phyloP scores from a whole-genome alignment of 2,113 vertebrate species.

The Sinocyclocheilus rhinocerous region DNA sequence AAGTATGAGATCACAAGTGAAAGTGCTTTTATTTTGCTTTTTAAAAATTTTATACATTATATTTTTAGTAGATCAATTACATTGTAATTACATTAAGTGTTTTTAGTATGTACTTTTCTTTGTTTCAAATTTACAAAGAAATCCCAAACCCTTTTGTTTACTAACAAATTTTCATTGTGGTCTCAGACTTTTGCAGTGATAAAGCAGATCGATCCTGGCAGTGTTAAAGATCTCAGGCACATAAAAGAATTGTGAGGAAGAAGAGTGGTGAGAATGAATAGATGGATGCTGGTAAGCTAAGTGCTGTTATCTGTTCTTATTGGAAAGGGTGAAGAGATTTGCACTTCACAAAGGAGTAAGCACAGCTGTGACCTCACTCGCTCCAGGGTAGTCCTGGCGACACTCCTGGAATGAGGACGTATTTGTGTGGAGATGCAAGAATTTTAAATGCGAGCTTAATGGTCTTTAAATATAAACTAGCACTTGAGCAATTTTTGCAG shows the following conservation, averaged over 20 bases:
- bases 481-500: not conserved
- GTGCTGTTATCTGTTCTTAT: slow-evolving; percentile 55
- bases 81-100: not conserved
- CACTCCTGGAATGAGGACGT: slow-evolving; percentile 35
- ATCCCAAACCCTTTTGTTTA: not conserved
- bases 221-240: not conserved
- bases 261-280: slow-evolving; percentile 69
- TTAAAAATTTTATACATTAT: not conserved
- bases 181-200: not conserved
- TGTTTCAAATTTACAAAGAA: not conserved
- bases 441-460: slow-evolving; percentile 7
- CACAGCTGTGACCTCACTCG: slow-evolving; percentile 78
- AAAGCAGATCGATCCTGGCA: not conserved
- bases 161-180: not conserved
- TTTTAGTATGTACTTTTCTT: not conserved
- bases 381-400: slow-evolving; percentile 58
- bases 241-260: slow-evolving; percentile 39
- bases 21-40: not conserved
- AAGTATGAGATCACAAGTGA: not conserved
- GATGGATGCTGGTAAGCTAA: slow-evolving; percentile 77
- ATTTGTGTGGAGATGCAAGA: slow-evolving; percentile 18
- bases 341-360: slow-evolving; percentile 55
- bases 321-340: slow-evolving; percentile 56
- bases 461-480: not conserved
- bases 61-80: not conserved